Percentiles rank a stretch among this genome's conserved stretches.
Conservation (phyloP, 2,797 vertebrate genomes). For the Poecilia wingei region DNA sequence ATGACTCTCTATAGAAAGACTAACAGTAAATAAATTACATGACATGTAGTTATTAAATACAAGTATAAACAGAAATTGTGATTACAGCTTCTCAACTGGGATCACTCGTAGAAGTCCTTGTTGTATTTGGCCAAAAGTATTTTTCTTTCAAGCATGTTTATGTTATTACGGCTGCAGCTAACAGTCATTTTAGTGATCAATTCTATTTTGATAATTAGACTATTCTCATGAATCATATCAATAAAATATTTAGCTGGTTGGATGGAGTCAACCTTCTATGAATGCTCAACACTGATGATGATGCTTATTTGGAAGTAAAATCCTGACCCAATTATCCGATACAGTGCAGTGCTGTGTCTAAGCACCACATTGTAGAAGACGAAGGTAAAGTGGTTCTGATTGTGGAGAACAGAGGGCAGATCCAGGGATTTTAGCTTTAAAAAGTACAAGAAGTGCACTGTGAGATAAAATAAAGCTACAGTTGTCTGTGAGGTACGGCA, state of each 20-base stretch:
- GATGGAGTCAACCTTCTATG: neutral
- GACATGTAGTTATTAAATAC: neutral
- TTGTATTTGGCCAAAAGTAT: neutral
- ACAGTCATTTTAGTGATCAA: neutral
- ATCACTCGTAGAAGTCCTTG: neutral
- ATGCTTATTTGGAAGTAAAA: neutral
- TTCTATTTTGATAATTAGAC: too few relatives aligned
- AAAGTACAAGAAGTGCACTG: neutral
- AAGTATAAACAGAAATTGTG: neutral
- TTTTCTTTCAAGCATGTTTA: neutral
- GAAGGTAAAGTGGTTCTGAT: neutral
- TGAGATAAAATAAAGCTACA: neutral
- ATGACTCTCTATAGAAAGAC: neutral
- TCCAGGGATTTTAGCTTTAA: neutral
- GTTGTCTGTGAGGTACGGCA: neutral
- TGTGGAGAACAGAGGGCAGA: neutral
- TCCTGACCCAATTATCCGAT: neutral
- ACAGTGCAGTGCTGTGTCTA: neutral
- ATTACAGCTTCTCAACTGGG: neutral
- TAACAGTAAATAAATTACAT: neutral
- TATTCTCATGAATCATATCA: neutral
- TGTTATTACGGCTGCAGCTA: neutral
- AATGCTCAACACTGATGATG: neutral
- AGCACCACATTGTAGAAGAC: neutral
- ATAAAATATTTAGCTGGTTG: neutral